Evolutionary conservation across 2,113 vertebrate genomes (phyloP), one percentile per base, ranked within the genome.

Genomic region (Ailuropoda melanoleuca): DNA sequence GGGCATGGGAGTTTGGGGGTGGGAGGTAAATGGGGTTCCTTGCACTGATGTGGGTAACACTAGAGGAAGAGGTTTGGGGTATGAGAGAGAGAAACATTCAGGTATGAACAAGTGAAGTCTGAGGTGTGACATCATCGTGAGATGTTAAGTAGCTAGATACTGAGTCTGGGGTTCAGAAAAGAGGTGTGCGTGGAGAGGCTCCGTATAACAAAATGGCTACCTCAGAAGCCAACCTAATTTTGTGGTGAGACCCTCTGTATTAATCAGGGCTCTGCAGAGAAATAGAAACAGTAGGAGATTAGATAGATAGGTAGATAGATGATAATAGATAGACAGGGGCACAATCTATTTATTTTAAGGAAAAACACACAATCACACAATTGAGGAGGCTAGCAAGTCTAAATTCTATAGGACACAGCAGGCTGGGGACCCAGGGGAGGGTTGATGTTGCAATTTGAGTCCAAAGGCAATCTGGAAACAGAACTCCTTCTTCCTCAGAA

Each of bases 1-100:
- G n/a, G 24, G 24, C 18, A 8, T 3, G 29, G 6, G 4, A 24
- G 3, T 1, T 46, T 75, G 14, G 14, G 43, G 14, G 11, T 0
- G 1, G 72, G 80, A 31, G 21, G 53, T 37, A 12, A 81, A 46
- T 13, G 29, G 72, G 50, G 43, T 13, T 72, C 53, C 4, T 43
- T 50, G 19, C 9, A 50, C 3, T 2, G 21, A 14, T n/a, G 4
- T 3, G 17, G 14, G 26, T 77, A 50, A 96, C 11, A n/a, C 4
- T 39, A 11, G 17, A 39, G 23, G 46, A 64, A 37, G 56, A 66
- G 8, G 34, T 31, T 46, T 39, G 34, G 48, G 39, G 26, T 74
- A 48, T 11, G 21, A 66, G 78, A 50, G 15, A 14, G 26, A 70
- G 43, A 48, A 24, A 37, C 21, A 48, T 6, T 53, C 66, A 18